phyloP scores from a whole-genome alignment of 2,113 vertebrate genomes.

The Notarius lentiginosus region DNA sequence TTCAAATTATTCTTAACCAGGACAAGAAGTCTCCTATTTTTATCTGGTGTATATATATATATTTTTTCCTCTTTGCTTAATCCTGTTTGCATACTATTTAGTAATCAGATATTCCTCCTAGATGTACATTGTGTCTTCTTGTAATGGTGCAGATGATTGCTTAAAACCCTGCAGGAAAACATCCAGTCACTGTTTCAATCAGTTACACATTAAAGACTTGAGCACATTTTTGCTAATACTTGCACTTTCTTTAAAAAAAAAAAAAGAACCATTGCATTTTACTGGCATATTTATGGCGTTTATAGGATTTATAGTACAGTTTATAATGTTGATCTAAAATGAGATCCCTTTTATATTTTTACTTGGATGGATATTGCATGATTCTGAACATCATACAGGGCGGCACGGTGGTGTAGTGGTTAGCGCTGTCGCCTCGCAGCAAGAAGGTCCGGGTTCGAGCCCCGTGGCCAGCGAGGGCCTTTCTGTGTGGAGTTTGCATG shows the following conservation, averaged over 20 bases:
- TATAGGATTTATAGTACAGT: background rate
- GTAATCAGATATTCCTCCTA: conserved; percentile 9
- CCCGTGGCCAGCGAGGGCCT: too few relatives aligned
- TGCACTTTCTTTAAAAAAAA: background rate
- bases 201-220: background rate
- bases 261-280: background rate
- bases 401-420: too few relatives aligned
- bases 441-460: too few relatives aligned
- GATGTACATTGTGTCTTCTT: conserved; percentile 2
- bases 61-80: background rate
- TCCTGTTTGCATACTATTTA: conserved; percentile 1
- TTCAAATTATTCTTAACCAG: conserved; percentile 17
- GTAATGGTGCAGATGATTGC: conserved; percentile 5
- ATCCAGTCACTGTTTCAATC: background rate
- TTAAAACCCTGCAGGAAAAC: background rate
- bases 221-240: background rate
- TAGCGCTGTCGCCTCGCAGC: too few relatives aligned
- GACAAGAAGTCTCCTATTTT: conserved; percentile 31
- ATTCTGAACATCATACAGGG: background rate
- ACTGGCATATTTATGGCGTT: background rate
- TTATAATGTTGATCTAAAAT: background rate
- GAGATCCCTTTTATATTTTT: background rate
- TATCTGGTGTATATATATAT: background rate
- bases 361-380: background rate
- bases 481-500: too few relatives aligned